phyloP scores from a whole-genome alignment of 2,888 invertebrate genomes.

The Tuberolachnus salignus region DNA sequence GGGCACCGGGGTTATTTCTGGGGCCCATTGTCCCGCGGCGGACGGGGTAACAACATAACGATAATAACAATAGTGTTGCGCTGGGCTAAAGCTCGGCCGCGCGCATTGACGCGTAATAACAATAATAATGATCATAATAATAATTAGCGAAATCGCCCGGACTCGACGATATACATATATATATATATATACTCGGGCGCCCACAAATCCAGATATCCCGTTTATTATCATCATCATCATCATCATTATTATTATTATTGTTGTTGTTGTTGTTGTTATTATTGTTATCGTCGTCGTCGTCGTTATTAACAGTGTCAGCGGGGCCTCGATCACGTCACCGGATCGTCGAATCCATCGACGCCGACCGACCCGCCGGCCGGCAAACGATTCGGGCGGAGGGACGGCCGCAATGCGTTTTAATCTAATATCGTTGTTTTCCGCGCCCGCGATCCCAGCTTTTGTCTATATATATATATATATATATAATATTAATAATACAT shows the following conservation, averaged over 20 bases:
- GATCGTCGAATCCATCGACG: no score
- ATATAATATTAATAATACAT: background rate
- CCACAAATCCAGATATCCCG: constrained; percentile 42
- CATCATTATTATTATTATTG: background rate
- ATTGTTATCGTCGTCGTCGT: background rate
- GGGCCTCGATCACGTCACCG: background rate
- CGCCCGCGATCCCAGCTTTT: background rate
- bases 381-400: no score
- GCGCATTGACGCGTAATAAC: constrained; percentile 1
- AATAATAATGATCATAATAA: constrained; percentile 42
- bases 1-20: background rate
- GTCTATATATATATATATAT: background rate
- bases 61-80: no score
- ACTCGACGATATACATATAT: no score
- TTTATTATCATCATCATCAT: background rate
- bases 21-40: no score
- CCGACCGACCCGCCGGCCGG: background rate
- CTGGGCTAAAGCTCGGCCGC: no score
- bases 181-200: no score
- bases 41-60: no score
- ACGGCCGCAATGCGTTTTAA: constrained; percentile 12
- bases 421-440: constrained; percentile 40
- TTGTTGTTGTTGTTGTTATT: background rate
- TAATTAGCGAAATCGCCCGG: constrained; percentile 24
- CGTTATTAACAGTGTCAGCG: no score